Evolutionary conservation across 2,888 invertebrate species (phyloP).

Genomic region (Mallateleia sp.): DNA sequence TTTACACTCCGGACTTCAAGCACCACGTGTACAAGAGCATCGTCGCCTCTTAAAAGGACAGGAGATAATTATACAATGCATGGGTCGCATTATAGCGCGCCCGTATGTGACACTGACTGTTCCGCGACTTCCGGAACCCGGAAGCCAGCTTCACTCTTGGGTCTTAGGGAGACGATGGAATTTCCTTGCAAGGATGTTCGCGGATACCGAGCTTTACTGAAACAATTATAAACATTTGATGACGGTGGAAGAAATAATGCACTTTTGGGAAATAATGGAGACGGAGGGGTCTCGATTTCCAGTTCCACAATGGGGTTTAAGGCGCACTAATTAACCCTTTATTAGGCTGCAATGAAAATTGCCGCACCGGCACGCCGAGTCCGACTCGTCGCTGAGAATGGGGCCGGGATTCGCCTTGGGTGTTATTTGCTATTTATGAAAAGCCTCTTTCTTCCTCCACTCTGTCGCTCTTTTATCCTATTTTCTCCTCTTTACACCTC

Average conservation of each 20-base stretch:
- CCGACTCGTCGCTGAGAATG: conserved; percentile 83
- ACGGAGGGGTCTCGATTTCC: background rate
- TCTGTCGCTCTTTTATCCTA: too few relatives aligned
- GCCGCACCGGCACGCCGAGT: conserved; percentile 83
- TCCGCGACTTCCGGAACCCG: conserved; percentile 56
- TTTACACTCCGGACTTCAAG: conserved; percentile 54
- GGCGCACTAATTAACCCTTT: conserved; percentile 89
- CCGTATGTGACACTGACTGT: conserved; percentile 47
- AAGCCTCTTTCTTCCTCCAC: too few relatives aligned
- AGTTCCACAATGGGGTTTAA: conserved; percentile 84
- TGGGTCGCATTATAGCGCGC: conserved; percentile 40
- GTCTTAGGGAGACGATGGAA: conserved; percentile 5
- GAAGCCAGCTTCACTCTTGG: conserved; percentile 40
- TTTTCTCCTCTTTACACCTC: too few relatives aligned
- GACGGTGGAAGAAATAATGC: background rate
- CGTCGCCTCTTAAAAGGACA: conserved; percentile 63
- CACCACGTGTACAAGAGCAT: conserved; percentile 38
- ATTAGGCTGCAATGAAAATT: conserved; percentile 88
- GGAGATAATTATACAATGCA: conserved; percentile 74
- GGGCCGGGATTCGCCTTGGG: too few relatives aligned
- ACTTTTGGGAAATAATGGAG: background rate
- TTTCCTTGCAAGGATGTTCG: conserved; percentile 17
- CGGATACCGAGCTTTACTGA: conserved; percentile 21
- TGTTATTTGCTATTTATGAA: conserved; percentile 89
- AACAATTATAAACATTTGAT: conserved; percentile 48